Conservation (phyloP, 2,888 invertebrate genomes). For the Cephus runcator region DNA sequence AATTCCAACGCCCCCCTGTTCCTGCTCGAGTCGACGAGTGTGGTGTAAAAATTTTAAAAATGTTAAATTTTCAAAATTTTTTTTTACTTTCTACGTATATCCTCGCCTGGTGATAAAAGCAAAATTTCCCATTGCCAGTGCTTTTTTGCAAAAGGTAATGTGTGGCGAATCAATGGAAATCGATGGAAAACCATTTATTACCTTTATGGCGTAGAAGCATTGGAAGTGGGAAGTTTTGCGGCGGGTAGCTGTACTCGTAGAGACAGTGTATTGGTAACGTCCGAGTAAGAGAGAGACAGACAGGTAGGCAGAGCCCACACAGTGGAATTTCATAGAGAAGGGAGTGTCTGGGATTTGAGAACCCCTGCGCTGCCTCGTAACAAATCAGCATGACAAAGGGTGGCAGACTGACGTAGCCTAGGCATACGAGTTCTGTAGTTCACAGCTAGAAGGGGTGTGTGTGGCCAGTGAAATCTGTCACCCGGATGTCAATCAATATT, state of each 20-base stretch:
- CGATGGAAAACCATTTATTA: too few relatives aligned
- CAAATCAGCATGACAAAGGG: constrained; percentile 60
- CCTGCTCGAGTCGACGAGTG: too few relatives aligned
- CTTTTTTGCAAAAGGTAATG: too few relatives aligned
- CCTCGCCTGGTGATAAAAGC: too few relatives aligned
- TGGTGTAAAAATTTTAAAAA: neutral
- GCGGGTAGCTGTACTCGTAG: neutral
- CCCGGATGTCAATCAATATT: constrained; percentile 63
- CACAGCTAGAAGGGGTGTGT: constrained; percentile 50
- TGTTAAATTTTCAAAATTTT: neutral
- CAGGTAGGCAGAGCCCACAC: neutral
- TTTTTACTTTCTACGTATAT: neutral
- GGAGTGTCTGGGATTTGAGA: constrained; percentile 30
- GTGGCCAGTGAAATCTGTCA: constrained; percentile 61
- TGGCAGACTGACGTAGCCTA: constrained; percentile 22
- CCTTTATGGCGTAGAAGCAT: too few relatives aligned
- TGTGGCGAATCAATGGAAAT: too few relatives aligned
- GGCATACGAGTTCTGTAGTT: constrained; percentile 20
- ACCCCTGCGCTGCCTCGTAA: constrained; percentile 44
- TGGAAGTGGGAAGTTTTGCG: too few relatives aligned
- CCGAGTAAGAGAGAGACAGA: neutral
- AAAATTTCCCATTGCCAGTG: too few relatives aligned
- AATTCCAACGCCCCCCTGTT: neutral
- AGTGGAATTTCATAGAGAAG: neutral
- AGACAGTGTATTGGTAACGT: too few relatives aligned